Percentiles rank a stretch among this genome's conserved stretches.
Conservation (phyloP, 1,140 invertebrate species). For the Hydropsyche tenuis region DNA sequence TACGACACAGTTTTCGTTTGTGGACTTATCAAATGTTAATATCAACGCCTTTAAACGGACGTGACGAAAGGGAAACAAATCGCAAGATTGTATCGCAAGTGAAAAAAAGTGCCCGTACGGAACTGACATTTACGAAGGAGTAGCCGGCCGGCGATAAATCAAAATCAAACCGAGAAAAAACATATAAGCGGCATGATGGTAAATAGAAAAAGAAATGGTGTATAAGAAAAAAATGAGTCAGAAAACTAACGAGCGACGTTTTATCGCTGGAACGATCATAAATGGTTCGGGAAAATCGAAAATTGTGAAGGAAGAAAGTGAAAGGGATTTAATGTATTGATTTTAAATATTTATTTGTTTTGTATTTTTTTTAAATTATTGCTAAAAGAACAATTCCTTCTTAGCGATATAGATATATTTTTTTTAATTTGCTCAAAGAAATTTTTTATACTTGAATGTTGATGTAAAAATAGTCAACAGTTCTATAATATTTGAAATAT, state of each 20-base stretch:
- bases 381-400: too few species aligned
- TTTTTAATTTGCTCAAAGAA: too few species aligned
- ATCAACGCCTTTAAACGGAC: not conserved
- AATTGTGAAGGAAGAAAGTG: too few species aligned
- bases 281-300: not conserved
- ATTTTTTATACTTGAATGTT: too few species aligned
- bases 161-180: constrained; percentile 1
- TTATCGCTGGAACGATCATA: not conserved
- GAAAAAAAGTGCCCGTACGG: not conserved
- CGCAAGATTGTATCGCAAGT: not conserved
- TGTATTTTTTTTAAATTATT: too few species aligned
- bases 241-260: not conserved
- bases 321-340: too few species aligned
- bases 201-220: not conserved
- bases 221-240: not conserved
- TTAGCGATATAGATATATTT: too few species aligned
- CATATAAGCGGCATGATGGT: not conserved
- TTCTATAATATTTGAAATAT: too few species aligned
- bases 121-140: constrained; percentile 11
- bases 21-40: not conserved
- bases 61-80: constrained; percentile 17
- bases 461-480: too few species aligned
- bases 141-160: constrained; percentile 4
- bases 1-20: not conserved
- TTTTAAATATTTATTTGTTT: too few species aligned